phyloP scores from a whole-genome alignment of 2,797 vertebrate species.

The Sorex maritimensis region DNA sequence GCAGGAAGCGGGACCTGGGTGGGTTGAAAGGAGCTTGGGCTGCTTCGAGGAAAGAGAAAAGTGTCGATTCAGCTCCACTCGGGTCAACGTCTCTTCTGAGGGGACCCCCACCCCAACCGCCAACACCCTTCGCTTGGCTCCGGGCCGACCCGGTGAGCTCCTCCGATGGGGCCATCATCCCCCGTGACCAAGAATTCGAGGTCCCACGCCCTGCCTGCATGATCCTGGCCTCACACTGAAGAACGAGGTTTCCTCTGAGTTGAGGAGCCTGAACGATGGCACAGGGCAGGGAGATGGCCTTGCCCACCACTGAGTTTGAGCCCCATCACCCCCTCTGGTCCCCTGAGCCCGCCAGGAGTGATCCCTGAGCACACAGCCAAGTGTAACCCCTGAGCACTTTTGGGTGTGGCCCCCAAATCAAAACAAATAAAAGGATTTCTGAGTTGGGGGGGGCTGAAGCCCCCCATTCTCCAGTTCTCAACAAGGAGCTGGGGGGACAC shows the following conservation, averaged over 20 bases:
- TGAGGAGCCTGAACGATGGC: too few species aligned
- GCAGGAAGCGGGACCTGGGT: conserved; percentile 72
- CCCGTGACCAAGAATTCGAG: not conserved
- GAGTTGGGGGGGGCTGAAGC: not conserved
- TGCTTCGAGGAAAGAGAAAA: conserved; percentile 80
- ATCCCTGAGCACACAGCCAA: too few species aligned
- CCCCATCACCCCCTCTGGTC: too few species aligned
- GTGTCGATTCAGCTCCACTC: conserved; percentile 64
- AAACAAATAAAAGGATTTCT: too few species aligned
- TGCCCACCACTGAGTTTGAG: too few species aligned
- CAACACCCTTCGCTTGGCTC: not conserved
- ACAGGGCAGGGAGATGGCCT: too few species aligned
- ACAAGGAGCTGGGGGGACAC: not conserved
- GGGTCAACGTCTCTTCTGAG: conserved; percentile 16
- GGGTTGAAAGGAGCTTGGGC: conserved; percentile 58
- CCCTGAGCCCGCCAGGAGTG: too few species aligned
- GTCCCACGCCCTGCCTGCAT: not conserved
- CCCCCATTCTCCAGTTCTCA: not conserved
- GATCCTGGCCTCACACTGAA: not conserved
- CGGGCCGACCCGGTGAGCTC: not conserved
- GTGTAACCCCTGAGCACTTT: too few species aligned
- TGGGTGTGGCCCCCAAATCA: too few species aligned
- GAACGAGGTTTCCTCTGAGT: not conserved
- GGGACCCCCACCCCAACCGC: not conserved
- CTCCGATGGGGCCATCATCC: not conserved